Evolutionary conservation across 1,140 invertebrate species (phyloP), one percentile per base, ranked within the genome.

Genomic region (Heliconius hermathena): DNA sequence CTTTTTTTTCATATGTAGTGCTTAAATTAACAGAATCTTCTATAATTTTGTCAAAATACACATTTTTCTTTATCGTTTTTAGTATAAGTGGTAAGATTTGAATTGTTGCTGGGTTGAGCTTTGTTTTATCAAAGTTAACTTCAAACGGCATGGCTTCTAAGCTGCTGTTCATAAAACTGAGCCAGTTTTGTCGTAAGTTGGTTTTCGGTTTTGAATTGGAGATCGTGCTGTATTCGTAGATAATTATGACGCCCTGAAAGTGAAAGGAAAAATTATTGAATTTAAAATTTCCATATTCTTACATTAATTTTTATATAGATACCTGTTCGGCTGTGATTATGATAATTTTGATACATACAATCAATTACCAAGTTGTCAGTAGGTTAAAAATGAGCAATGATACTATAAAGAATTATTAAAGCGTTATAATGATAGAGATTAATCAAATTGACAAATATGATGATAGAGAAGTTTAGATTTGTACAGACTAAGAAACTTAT

Each of bases 191-290:
- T 87, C 20, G 52, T 38, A 41, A 5, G 71, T 72, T 72, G 29
- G 16, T 38, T 38, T 41, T n/a, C 9, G 20, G 36, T 72, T 72
- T 86, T 77, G 81, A 71, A 57, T 71, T 86, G 6, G 79, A 77
- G 13, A 87, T 82, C 22, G 85, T 81, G 66, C 83, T 91, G 22
- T 87, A 92, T 66, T 91, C 89, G 76, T 91, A 93, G 71, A 91
- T 84, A 9, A 93, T 80, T 20, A 93, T 79, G 16, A 90, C 80
- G 38, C 76, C 85, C 92, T 93, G 91, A 84, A 93, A 93, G 73
- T 11, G 79, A 41, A 79, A 78, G 73, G 41, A 79, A 60, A 78
- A 29, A 78, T 46, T 66, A 66, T 66, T 66, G 11, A 29, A 66
- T 29, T 22, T 60, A 26, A 60, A 60, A 60, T 60, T 60, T 60